These are phyloP conservation scores for Cotesia congregata DNA, from an alignment of 2,888 invertebrate genomes.

Conservation along the genomic window DNA sequence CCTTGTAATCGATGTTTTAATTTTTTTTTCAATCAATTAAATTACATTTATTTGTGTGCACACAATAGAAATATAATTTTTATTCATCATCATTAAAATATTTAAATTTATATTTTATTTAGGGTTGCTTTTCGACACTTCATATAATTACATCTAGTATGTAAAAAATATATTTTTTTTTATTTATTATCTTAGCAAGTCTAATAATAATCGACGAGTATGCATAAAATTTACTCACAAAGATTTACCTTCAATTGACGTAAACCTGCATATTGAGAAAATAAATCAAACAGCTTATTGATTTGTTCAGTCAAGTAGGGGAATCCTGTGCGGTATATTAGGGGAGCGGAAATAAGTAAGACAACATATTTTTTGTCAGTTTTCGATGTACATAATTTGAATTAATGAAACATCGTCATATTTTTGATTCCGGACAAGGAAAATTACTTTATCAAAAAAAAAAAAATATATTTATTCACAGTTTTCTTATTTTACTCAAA, in stretches of 20 bases:
- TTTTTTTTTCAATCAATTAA: constrained; percentile 8
- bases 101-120: background rate
- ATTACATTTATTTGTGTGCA: background rate
- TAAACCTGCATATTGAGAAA: background rate
- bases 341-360: no score
- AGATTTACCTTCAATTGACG: no score
- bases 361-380: no score
- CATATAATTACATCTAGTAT: constrained; percentile 34
- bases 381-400: no score
- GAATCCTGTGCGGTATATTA: no score
- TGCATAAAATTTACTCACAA: no score
- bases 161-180: constrained; percentile 5
- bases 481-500: no score
- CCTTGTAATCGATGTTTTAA: constrained; percentile 18
- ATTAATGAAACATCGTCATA: no score
- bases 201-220: constrained; percentile 14
- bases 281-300: background rate
- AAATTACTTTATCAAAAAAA: no score
- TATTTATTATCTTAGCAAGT: constrained; percentile 33
- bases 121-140: background rate
- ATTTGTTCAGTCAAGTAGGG: background rate
- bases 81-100: background rate
- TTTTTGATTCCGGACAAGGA: no score
- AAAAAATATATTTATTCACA: no score
- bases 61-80: background rate